Percentiles rank a stretch among this genome's conserved stretches.
These are phyloP conservation scores for Oreonectes daqikongensis DNA, from an alignment of 2,797 vertebrate species.

Conservation along the genomic window DNA sequence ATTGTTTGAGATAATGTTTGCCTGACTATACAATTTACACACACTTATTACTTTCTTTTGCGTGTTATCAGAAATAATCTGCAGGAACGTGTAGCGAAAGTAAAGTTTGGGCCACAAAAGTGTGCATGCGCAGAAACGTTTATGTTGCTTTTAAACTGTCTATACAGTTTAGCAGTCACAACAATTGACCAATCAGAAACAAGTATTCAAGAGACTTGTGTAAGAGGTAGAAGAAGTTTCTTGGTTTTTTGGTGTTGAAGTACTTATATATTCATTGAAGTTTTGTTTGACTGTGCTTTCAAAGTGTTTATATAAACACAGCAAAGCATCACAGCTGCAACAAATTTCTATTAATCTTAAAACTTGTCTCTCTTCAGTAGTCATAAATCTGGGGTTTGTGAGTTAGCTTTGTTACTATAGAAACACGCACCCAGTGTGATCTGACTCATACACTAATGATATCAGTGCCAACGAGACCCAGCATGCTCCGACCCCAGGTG, in stretches of 20 bases:
- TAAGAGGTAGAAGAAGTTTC: not conserved
- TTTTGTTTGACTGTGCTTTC: not conserved
- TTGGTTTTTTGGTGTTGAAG: not conserved
- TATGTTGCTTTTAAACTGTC: too few species aligned
- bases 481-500: slow-evolving; percentile 36
- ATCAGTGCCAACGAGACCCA: slow-evolving; percentile 28
- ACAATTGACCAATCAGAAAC: not conserved
- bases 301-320: slow-evolving; percentile 1
- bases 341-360: not conserved
- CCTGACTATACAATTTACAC: too few species aligned
- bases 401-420: slow-evolving; percentile 36
- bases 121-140: too few species aligned
- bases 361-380: not conserved
- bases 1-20: too few species aligned
- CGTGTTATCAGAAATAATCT: too few species aligned
- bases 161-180: too few species aligned
- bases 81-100: too few species aligned
- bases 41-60: too few species aligned
- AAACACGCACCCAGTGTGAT: slow-evolving; percentile 4
- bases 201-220: not conserved
- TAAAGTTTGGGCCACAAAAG: too few species aligned
- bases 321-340: not conserved
- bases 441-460: slow-evolving; percentile 48
- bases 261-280: not conserved
- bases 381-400: slow-evolving; percentile 1